Base-by-base conservation (phyloP, 2,797 vertebrate genomes). In the Schizopygopsis malacanthus region DNA sequence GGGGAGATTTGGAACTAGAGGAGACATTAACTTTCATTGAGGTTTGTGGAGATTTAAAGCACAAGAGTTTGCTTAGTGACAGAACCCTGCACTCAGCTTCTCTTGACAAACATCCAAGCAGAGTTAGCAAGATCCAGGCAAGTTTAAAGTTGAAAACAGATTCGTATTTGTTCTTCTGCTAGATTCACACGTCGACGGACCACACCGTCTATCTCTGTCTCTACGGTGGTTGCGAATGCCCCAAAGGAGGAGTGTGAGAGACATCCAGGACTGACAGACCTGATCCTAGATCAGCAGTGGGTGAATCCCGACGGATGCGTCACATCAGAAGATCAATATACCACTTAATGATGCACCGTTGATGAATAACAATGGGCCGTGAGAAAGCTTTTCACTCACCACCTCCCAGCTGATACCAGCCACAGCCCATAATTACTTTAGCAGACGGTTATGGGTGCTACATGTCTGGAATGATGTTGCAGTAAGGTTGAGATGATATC, bases 261-360 rank as follows among this genome's bases (percentile, higher is more conserved):
- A 86, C 87, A 87, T 87, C 84, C 79, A 89, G 88, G 88, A 86
- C 88, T 81, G 88, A 88, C 87, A 79, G 86, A 86, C 71, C 78
- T 75, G 91, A 90, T 90, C 88, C 84, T 28, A 56, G 90, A 89
- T 90, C 91, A 86, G 89, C 86, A 90, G 84, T 85, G 85, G 83
- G 84, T 84, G 79, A 92, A 85, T 89, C 89, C 87, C 81, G 28
- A 85, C 41, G 89, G 93, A 91, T 78, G 84, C 89, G 87, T 90
- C 90, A 81, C 91, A 90, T 91, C 84, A 90, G 89, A 90, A 79
- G 92, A 93, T 95, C 94, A 83, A 95, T 94, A 93, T 65, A 13
- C 83, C 80, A 89, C 92, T 93, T 83, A 90, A 86, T 79, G 84
- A 85, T 18, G 78, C 80, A 67, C 87, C 80, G 85, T 89, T 85